A percentile compares a stretch with the other conserved stretches of the same genome.
Conservation (phyloP, 2,888 invertebrate genomes). For the Ypsolopha scabrella region DNA sequence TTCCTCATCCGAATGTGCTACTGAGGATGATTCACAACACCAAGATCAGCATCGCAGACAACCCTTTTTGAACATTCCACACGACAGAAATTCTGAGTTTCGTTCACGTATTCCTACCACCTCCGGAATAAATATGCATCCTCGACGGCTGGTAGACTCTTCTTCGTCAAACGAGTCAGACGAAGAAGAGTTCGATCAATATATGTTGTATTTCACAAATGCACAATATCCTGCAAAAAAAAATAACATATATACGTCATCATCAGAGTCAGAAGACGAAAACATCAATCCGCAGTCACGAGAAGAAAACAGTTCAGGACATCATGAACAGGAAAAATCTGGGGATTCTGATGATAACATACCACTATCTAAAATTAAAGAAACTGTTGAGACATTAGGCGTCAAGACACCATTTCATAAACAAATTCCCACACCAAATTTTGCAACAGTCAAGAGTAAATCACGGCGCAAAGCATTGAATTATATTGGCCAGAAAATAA, state of each 20-base stretch:
- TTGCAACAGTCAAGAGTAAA: neutral
- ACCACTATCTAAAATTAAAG: neutral
- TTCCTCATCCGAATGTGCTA: too few relatives aligned
- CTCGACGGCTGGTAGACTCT: neutral
- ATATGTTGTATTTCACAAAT: neutral
- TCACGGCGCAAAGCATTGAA: neutral
- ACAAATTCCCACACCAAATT: constrained; percentile 2
- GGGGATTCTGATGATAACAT: neutral
- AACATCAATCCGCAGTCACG: neutral
- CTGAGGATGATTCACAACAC: too few relatives aligned
- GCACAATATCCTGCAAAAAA: neutral
- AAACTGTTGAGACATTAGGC: neutral
- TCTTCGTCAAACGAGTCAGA: neutral
- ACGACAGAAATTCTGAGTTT: too few relatives aligned
- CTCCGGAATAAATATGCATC: too few relatives aligned
- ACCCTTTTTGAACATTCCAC: too few relatives aligned
- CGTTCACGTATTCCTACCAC: too few relatives aligned
- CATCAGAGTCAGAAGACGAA: neutral
- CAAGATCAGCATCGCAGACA: too few relatives aligned
- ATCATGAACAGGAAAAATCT: neutral
- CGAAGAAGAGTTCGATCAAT: neutral
- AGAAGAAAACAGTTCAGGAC: neutral
- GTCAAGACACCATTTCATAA: neutral
- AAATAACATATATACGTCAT: neutral
- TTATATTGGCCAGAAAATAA: neutral